Evolutionary conservation across 2,797 vertebrate species (phyloP), one percentile per base, ranked within the genome.

Genomic region (Buphagus erythrorhynchus): DNA sequence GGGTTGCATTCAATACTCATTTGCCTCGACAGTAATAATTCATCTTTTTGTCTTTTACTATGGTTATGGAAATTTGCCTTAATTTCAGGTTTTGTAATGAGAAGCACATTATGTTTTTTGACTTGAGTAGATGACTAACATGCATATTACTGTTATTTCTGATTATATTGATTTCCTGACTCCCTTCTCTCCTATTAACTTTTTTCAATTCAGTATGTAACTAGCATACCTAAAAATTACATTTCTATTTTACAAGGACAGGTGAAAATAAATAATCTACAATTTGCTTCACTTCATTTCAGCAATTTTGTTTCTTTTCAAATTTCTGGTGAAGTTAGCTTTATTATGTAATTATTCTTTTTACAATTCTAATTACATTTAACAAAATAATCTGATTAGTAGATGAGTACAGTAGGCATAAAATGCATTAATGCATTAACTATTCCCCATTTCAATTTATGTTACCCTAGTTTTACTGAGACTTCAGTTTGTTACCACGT

Each of bases 391-490:
- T 86, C 86, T 87, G 66, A 93, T 84, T 74, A 83, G 20, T 33
- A 74, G 57, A 92, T 40, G 58, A 92, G 88, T 73, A 88, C 68
- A 93, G 79, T 28, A 95, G 82, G 82, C 58, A 94, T 51, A 91
- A 95, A 96, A 91, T 29, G 33, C 33, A 84, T 83, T 88, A 93
- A 87, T 45, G 52, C 26, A 54, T 85, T 94, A 96, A 93, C 90
- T 86, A 90, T 55, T 91, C 69, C 40, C 43, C 48, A 29, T 90
- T 91, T 85, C 75, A 88, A 86, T 89, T 93, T 81, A 49, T n/a
- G 81, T 65, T 90, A 91, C 29, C 35, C 29, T 65, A 66, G 33
- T 55, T 90, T 88, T 92, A 90, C 36, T 49, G 43, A 80, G 71
- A 54, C 25, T 87, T 85, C 57, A 80, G 49, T 68, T 58, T 74